Base-by-base conservation (phyloP, 2,797 vertebrate species). In the Mormyrus proboscirostris region DNA sequence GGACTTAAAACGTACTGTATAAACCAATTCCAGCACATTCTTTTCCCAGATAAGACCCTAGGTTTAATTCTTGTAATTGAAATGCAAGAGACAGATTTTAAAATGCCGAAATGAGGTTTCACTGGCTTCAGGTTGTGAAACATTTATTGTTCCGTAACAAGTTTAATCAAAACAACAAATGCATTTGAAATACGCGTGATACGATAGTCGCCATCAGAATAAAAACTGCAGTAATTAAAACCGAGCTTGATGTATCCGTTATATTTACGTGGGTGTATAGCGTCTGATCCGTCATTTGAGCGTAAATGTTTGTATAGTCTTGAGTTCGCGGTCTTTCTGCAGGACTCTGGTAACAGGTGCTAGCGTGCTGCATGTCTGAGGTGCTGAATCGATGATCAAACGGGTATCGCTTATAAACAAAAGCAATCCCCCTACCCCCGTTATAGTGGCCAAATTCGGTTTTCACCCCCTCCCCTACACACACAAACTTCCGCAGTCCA, bases 1-100 rank as follows among this genome's bases (percentile, higher is more conserved):
- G 55, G 41, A 82, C 76, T 82, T 82, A 84, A 62, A 22, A 84
- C 53, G 53, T 41, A 50, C 41, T 49, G 59, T 62, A 19, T 22
- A 84, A 84, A 29, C 53, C 9, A 85, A 65, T 89, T 89, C 25
- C 79, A 89, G 55, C 25, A 85, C 53, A 22, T 29, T 44, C 53
- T 65, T 89, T 88, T 44, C 22, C 8, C 53, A 49, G 79, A 89
- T 89, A 85, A 33, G 79, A 6, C 53, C 38, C 59, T 85, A 16
- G 88, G 38, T 83, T 33, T 33, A 33, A 33, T 33, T 76, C 55
- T 47, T 59, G 84, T 85, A 84, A 65, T 65, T 89, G 76, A 89
- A 89, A 62, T 89, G 76, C 79, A 89, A 59, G 38, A 83, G 25
- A 69, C 29, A 73, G 69, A 38, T 73, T 65, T 65, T 65, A 38